Evolutionary conservation across 1,140 invertebrate genomes (phyloP).

Genomic region (Trinorchestia longiramus): DNA sequence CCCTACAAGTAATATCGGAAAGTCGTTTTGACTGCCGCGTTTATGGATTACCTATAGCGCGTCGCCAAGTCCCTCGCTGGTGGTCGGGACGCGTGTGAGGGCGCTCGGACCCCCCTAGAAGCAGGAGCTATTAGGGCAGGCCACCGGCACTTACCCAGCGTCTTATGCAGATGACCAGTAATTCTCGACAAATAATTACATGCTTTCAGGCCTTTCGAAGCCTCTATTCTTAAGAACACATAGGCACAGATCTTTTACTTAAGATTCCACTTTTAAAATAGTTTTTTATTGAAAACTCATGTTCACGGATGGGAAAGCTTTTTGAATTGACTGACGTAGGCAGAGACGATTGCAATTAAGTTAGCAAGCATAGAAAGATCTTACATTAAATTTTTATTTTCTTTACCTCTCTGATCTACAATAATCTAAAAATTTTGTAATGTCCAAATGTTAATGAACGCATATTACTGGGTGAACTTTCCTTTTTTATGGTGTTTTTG

Average conservation of each 20-base stretch:
- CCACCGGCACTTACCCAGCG: constrained; percentile 3
- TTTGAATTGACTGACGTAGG: background rate
- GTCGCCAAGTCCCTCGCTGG: constrained; percentile 40
- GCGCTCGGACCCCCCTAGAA: background rate
- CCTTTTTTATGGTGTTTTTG: background rate
- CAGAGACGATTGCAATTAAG: background rate
- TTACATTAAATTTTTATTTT: too few relatives aligned
- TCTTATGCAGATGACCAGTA: constrained; percentile 2
- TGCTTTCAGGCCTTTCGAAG: background rate
- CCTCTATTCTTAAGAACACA: background rate
- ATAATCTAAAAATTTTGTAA: too few relatives aligned
- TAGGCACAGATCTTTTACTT: background rate
- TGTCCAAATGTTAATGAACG: background rate
- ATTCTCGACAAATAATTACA: background rate
- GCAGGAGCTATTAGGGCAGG: constrained; percentile 5
- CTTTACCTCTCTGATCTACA: too few relatives aligned
- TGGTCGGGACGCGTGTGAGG: background rate
- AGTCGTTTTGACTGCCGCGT: constrained; percentile 40
- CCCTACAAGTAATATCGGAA: constrained; percentile 49
- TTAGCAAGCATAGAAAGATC: background rate
- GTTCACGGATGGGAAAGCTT: background rate
- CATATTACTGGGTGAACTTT: background rate
- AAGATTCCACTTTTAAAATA: background rate
- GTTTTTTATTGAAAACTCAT: background rate
- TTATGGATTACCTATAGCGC: constrained; percentile 53